phyloP scores from a whole-genome alignment of 2,888 invertebrate genomes.

The Coleophora flavipennella region DNA sequence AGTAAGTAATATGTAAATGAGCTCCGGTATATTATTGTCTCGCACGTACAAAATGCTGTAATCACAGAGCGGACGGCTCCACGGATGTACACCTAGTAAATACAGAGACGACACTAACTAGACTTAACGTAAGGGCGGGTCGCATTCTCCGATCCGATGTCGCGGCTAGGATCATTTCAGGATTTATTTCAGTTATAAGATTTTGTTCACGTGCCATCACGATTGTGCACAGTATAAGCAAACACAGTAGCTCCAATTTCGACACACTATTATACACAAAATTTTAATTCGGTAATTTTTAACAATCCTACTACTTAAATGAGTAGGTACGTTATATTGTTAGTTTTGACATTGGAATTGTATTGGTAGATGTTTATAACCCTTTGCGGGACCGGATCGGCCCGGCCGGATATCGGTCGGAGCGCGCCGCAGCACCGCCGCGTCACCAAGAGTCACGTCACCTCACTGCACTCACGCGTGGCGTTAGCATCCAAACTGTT shows the following conservation, averaged over 20 bases:
- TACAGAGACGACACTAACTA: conserved; percentile 19
- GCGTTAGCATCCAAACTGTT: conserved; percentile 63
- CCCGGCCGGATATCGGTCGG: conserved; percentile 18
- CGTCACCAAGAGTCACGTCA: conserved; percentile 14
- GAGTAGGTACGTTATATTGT: no score
- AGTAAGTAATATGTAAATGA: conserved; percentile 28
- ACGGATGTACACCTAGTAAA: conserved; percentile 28
- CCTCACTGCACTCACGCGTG: conserved; percentile 31
- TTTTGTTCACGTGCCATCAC: no score
- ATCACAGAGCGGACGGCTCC: conserved; percentile 28
- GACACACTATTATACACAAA: no score
- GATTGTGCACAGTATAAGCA: no score
- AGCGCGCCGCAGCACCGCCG: conserved; percentile 2
- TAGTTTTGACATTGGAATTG: no score
- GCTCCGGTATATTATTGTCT: conserved; percentile 63
- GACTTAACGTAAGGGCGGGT: background rate
- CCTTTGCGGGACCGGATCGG: conserved; percentile 7
- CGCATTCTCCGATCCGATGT: no score
- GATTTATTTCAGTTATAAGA: no score
- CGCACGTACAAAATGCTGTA: conserved; percentile 57
- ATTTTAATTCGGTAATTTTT: no score
- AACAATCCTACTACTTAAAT: no score
- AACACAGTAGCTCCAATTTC: no score
- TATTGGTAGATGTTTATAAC: no score
- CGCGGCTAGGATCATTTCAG: no score